Base-by-base conservation (phyloP, 2,113 vertebrate species). In the Glareola pratincola region DNA sequence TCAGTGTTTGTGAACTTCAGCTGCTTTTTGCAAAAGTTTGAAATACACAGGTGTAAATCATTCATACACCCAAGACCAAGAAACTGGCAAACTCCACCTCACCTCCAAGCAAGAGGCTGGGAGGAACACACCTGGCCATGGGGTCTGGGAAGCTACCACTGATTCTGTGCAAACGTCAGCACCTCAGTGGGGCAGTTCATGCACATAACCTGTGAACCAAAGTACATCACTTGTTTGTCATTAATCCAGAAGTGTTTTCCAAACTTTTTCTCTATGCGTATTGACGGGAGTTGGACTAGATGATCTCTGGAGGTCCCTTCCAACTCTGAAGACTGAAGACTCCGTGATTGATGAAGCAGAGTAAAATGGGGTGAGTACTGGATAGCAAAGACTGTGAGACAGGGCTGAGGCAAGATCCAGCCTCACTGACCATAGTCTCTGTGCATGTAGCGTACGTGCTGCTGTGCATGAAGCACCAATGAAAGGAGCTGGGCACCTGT, bases 401-500 rank as follows among this genome's bases (percentile, higher is more conserved):
- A 22, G 27, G 64, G 45, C 45, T 83, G 67, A 77, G 79, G 62
- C 22, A 62, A 71, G 39, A 54, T 5, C 32, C 47, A 86, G 47
- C 51, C 54, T 53, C 37, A 26, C 34, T 86, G 34, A 19, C 14
- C 6, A 0, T 39, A 69, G 23, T 57, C 6, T 20, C 13, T n/a
- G 11, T 26, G 29, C 15, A 4, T 5, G n/a, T n/a, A 29, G 19
- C 0, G 0, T 24, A 27, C 0, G 0, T 56, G 60, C 21, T 69
- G 41, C 50, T 90, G 62, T 16, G n/a, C 47, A 19, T 4, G 3
- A 74, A 51, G 41, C 37, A 14, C 21, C 1, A 0, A 23, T 12
- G 24, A 64, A 66, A 66, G 47, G 43, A 82, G 17, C 27, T 62
- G 37, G 34, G 29, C 32, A 12, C 12, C 64, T 75, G 21, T 47